phyloP scores from a whole-genome alignment of 2,888 invertebrate genomes.

The Ephialtes manifestator region DNA sequence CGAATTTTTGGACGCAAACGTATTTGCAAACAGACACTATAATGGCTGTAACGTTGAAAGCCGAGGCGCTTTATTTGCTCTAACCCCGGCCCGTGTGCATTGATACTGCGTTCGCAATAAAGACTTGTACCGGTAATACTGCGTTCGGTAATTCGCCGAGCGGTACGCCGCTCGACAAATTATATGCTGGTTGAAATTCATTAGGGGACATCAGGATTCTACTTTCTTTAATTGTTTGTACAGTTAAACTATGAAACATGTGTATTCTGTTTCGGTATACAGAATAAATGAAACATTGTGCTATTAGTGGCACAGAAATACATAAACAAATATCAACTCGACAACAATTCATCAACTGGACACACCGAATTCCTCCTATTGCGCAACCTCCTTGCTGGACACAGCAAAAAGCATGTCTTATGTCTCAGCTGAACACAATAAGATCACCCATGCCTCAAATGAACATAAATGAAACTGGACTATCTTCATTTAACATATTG shows the following conservation, averaged over 20 bases:
- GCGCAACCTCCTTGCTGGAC: no score
- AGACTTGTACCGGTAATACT: conserved; percentile 11
- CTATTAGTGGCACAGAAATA: no score
- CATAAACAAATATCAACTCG: no score
- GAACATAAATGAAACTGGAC: no score
- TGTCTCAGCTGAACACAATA: no score
- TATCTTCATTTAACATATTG: no score
- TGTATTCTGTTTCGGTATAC: no score
- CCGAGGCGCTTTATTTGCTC: conserved; percentile 6
- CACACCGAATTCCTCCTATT: no score
- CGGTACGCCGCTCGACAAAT: not conserved
- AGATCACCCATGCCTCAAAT: no score
- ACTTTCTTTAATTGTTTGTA: not conserved
- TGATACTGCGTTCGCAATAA: conserved; percentile 9
- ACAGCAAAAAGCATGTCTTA: no score
- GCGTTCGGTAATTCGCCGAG: not conserved
- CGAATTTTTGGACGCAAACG: conserved; percentile 32
- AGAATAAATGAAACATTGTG: no score
- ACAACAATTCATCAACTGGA: no score
- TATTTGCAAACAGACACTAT: conserved; percentile 12
- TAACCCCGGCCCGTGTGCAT: not conserved
- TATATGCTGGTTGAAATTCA: not conserved
- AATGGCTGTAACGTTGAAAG: conserved; percentile 23
- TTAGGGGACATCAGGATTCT: not conserved
- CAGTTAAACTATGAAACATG: not conserved